Percentiles rank a stretch among this genome's conserved stretches.
These are phyloP conservation scores for Toxotes lorentzi DNA, from an alignment of 2,797 vertebrate species.

Conservation along the genomic window DNA sequence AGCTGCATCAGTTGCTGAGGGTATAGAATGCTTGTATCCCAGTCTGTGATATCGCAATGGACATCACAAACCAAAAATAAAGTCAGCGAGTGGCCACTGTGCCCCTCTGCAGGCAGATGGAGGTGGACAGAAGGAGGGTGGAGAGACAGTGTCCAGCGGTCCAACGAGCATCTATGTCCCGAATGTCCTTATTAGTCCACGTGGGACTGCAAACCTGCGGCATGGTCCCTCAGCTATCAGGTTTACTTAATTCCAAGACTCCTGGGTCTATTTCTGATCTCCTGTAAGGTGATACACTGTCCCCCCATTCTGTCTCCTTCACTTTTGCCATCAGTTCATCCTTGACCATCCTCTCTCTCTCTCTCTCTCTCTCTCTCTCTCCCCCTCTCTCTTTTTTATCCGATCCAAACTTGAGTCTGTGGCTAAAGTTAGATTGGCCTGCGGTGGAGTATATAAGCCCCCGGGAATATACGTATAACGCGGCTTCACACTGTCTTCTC, in stretches of 20 bases:
- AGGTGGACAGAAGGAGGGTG: constrained; percentile 63
- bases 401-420: constrained; percentile 87
- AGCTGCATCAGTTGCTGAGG: constrained; percentile 61
- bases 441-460: constrained; percentile 83
- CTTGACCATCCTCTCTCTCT: constrained; percentile 53
- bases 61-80: constrained; percentile 84
- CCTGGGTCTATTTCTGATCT: constrained; percentile 85
- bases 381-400: constrained; percentile 66
- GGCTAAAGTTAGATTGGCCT: constrained; percentile 85
- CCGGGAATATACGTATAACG: constrained; percentile 64
- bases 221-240: constrained; percentile 80
- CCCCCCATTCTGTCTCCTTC: constrained; percentile 77
- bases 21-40: constrained; percentile 62
- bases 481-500: constrained; percentile 86
- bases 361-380: constrained; percentile 8
- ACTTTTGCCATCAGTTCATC: constrained; percentile 72
- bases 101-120: constrained; percentile 53
- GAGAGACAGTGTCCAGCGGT: constrained; percentile 67
- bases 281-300: constrained; percentile 82
- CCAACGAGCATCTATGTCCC: constrained; percentile 76
- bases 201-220: constrained; percentile 72
- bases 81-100: constrained; percentile 49
- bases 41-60: constrained; percentile 60
- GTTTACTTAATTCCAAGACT: constrained; percentile 88
- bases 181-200: constrained; percentile 89